Base-by-base conservation (phyloP, 2,888 invertebrate genomes). In the Lithophane semibrunnea region DNA sequence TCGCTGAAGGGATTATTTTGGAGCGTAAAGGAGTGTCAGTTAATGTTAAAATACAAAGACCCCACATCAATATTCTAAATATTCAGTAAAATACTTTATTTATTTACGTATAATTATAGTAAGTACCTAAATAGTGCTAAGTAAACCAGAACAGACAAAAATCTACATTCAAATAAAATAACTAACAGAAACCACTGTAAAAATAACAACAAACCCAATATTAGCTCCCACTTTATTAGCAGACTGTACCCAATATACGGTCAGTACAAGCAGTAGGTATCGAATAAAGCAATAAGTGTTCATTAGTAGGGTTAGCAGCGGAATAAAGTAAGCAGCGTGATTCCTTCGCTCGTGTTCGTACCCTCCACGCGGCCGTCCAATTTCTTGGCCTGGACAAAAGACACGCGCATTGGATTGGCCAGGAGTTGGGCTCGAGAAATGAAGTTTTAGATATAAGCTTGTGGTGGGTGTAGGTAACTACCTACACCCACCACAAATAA, bases 241-340 rank as follows among this genome's bases (percentile, higher is more conserved):
- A 58, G 47, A 58, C 63, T 60, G 47, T 71, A 44, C 65, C 60
- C 52, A 68, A 81, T 67, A 81, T 69, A 77, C 42, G 65, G 85
- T 65, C 68, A 72, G 72, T 65, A 81, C 9, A 54, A 74, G 47
- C 72, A 66, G 74, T 81, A 72, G 77, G 74, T 75, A 75, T 77
- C 65, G 66, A 73, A 70, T 85, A 85, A 84, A 84, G 77, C 67
- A 82, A 84, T 80, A 79, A 80, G 75, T 75, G 86, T 84, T 87
- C 86, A 87, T 88, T 88, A 87, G 80, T 68, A 75, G 75, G 75
- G 80, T 79, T 80, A 82, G 73, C 70, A 64, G 63, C n/a, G 61
- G 54, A 86, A 84, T 77, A 82, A 77, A 86, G 78, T 74, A 80
- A 88, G 75, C 75, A 69, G n/a, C 56, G 66, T 88, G 84, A 88